Evolutionary conservation across 2,888 invertebrate genomes (phyloP).

Genomic region (Bedellia somnulentella): DNA sequence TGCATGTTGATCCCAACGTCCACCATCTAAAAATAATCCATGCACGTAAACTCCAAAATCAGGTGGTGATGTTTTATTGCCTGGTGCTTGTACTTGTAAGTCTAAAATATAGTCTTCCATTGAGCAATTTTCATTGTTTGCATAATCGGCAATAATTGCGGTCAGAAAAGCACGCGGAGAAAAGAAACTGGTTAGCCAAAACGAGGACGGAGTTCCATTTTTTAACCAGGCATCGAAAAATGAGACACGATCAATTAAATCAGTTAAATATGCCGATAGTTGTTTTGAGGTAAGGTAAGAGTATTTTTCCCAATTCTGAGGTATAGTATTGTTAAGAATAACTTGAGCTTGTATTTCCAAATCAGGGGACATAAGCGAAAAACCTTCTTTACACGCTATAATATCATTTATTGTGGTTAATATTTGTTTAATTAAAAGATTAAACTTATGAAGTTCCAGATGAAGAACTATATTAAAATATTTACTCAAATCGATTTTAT

Average conservation of each 20-base stretch:
- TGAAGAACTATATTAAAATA: constrained; percentile 86
- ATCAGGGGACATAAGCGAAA: constrained; percentile 84
- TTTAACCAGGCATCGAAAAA: constrained; percentile 72
- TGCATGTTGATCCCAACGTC: constrained; percentile 73
- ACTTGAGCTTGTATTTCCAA: constrained; percentile 73
- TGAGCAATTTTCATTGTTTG: constrained; percentile 81
- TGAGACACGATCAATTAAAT: constrained; percentile 74
- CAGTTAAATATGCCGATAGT: constrained; percentile 77
- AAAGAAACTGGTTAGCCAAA: constrained; percentile 93
- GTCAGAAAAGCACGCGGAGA: constrained; percentile 93
- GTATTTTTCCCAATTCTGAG: constrained; percentile 76
- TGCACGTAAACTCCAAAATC: constrained; percentile 70
- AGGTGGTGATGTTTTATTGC: constrained; percentile 34
- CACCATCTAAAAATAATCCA: constrained; percentile 84
- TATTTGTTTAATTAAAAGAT: constrained; percentile 68
- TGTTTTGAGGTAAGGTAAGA: constrained; percentile 91
- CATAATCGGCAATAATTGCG: constrained; percentile 87
- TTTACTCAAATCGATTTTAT: constrained; percentile 75
- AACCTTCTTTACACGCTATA: constrained; percentile 79
- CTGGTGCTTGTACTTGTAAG: constrained; percentile 63
- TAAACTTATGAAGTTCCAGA: constrained; percentile 75
- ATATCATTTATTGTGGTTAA: constrained; percentile 69
- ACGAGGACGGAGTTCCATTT: constrained; percentile 75
- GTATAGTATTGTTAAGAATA: constrained; percentile 75
- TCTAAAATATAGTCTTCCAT: constrained; percentile 82